These are phyloP conservation scores for Drosophila bocki DNA, from an alignment of 1,140 invertebrate genomes.

Conservation along the genomic window DNA sequence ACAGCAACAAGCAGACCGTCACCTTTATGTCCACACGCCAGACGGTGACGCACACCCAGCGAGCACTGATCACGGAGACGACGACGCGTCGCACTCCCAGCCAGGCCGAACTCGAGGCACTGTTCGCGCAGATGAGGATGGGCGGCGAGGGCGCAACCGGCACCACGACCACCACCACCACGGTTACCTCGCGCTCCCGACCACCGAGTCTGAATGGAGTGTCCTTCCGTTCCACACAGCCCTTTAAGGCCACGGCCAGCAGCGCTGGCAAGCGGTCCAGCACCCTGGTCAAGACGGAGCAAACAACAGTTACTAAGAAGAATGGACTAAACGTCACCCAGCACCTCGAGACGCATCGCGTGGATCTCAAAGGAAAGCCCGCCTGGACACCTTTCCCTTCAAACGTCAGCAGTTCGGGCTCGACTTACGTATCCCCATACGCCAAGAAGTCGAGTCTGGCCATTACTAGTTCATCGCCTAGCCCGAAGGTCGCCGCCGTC, in stretches of 20 bases:
- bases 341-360: slow-evolving; percentile 58
- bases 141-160: slow-evolving; percentile 20
- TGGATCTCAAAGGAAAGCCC: slow-evolving; percentile 53
- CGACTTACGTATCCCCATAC: slow-evolving; percentile 50
- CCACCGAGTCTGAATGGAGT: slow-evolving; percentile 60
- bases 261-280: slow-evolving; percentile 56
- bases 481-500: background rate
- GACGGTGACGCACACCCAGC: slow-evolving; percentile 77
- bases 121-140: slow-evolving; percentile 55
- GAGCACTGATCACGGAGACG: slow-evolving; percentile 69
- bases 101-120: slow-evolving; percentile 61
- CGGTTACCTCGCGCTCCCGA: slow-evolving; percentile 20
- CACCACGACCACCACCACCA: slow-evolving; percentile 42
- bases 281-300: slow-evolving; percentile 59
- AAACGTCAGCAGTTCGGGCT: slow-evolving; percentile 1
- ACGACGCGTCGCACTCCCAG: slow-evolving; percentile 68
- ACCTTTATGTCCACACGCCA: slow-evolving; percentile 69
- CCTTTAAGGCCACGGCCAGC: slow-evolving; percentile 55
- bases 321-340: slow-evolving; percentile 69
- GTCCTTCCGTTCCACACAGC: slow-evolving; percentile 53
- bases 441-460: slow-evolving; percentile 36
- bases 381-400: slow-evolving; percentile 19
- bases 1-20: slow-evolving; percentile 70
- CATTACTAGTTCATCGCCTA: slow-evolving; percentile 43
- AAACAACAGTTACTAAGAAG: slow-evolving; percentile 71